These are phyloP conservation scores for Nymphalis urticae DNA, from an alignment of 2,888 invertebrate genomes.

Conservation along the genomic window DNA sequence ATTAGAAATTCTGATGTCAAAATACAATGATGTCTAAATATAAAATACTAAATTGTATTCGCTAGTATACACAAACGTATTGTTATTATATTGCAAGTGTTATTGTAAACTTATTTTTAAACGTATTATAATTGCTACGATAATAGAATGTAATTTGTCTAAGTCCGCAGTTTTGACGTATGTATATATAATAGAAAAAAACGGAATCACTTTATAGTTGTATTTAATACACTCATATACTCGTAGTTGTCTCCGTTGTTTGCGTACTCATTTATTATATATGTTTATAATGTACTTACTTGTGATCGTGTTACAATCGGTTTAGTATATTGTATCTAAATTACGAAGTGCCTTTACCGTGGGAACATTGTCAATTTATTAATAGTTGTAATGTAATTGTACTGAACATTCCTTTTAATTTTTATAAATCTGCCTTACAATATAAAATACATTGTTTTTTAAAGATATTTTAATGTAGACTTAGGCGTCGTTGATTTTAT, in stretches of 20 bases:
- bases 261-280: conserved; percentile 30
- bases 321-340: conserved; percentile 24
- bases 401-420: conserved; percentile 75
- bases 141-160: too few species aligned
- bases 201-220: background rate
- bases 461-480: conserved; percentile 61
- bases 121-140: too few species aligned
- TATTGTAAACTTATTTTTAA: too few species aligned
- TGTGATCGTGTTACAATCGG: conserved; percentile 17
- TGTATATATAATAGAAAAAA: background rate
- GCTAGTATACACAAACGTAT: too few species aligned
- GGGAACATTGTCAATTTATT: conserved; percentile 68
- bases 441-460: conserved; percentile 50
- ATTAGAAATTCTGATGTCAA: too few species aligned
- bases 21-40: too few species aligned
- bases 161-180: background rate
- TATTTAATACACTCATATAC: background rate
- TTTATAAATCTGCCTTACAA: conserved; percentile 59
- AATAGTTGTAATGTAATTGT: conserved; percentile 51
- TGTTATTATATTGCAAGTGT: too few species aligned
- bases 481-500: conserved; percentile 70
- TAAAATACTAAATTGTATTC: too few species aligned
- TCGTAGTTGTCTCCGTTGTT: too few species aligned
- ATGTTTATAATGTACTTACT: conserved; percentile 36
- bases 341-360: conserved; percentile 55